phyloP scores from a whole-genome alignment of 2,888 invertebrate species.

The Meghimatium bilineatum region DNA sequence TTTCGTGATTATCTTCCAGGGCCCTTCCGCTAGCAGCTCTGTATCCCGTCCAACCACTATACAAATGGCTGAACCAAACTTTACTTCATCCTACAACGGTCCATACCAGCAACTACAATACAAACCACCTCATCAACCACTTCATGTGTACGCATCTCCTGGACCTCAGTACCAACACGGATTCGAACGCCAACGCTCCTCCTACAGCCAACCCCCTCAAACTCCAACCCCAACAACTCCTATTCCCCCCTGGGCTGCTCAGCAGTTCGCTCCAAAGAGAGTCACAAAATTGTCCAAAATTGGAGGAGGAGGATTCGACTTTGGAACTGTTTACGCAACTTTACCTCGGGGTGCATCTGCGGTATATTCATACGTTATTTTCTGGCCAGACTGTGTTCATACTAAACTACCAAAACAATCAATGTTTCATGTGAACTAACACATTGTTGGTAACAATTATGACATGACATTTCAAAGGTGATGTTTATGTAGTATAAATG shows the following conservation, averaged over 20 bases:
- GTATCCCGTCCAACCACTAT: constrained; percentile 29
- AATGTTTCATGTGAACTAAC: too few relatives aligned
- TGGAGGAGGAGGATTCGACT: constrained; percentile 65
- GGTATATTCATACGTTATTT: constrained; percentile 27
- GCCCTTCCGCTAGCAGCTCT: background rate
- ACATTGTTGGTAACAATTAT: too few relatives aligned
- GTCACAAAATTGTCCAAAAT: constrained; percentile 63
- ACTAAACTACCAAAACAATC: too few relatives aligned
- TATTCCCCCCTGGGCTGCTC: constrained; percentile 53
- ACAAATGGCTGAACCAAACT: constrained; percentile 21
- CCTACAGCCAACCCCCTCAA: constrained; percentile 54
- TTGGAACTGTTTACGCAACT: constrained; percentile 44
- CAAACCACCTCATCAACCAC: constrained; percentile 40
- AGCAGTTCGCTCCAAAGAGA: constrained; percentile 59
- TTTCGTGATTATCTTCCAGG: constrained; percentile 39
- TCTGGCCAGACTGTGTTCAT: too few relatives aligned
- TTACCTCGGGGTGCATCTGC: constrained; percentile 45
- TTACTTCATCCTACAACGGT: constrained; percentile 2
- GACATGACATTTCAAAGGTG: too few relatives aligned
- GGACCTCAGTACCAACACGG: constrained; percentile 50
- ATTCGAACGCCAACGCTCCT: constrained; percentile 43
- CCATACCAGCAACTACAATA: constrained; percentile 13
- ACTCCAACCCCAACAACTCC: constrained; percentile 57
- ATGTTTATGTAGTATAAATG: too few relatives aligned
- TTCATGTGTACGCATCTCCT: constrained; percentile 48